Base-by-base conservation (phyloP, 2,888 invertebrate genomes). In the Hyppa rectilinea region DNA sequence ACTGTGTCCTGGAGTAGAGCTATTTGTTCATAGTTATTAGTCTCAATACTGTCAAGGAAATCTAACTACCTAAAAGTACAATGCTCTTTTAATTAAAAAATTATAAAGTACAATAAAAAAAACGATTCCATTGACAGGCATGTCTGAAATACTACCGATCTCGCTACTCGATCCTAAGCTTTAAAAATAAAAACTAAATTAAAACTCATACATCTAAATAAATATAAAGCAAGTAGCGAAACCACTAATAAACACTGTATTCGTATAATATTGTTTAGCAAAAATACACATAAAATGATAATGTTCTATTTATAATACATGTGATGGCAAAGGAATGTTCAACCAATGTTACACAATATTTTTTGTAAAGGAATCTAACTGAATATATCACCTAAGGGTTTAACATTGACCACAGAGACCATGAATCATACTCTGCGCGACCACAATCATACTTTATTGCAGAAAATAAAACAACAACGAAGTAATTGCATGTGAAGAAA, bases 261-360 rank as follows among this genome's bases (percentile, higher is more conserved):
- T 73, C 50, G 3, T 60, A 56, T 71, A 75, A 77, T 66, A 73
- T 73, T 69, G 68, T 81, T 72, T 80, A 84, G 76, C 71, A 80
- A 85, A 84, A 81, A 78, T 80, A 82, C 70, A 78, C 71, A 82
- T 71, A 77, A 74, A 72, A 73, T 29, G 0, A 70, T 56, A 77
- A 74, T 36, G 68, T 47, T 70, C 45, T 76, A 56, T 50, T 69
- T 65, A 66, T 40, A 62, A 68, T 69, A 72, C 52, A 69, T 58
- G 67, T 45, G 72, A 73, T 56, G 70, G 56, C 66, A 73, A 68
- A 85, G 85, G 84, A 84, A 84, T 84, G 84, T 84, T 76, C 7
- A 76, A 77, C 80, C 75, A 79, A 81, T 72, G 38, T 75, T 68
- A 65, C 50, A 61, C 62, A 67, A 62, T 56, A 58, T 78, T 74